A percentile compares a stretch with the other conserved stretches of the same genome.
Conservation (phyloP, 1,140 invertebrate species). For the Neodiprion lecontei region DNA sequence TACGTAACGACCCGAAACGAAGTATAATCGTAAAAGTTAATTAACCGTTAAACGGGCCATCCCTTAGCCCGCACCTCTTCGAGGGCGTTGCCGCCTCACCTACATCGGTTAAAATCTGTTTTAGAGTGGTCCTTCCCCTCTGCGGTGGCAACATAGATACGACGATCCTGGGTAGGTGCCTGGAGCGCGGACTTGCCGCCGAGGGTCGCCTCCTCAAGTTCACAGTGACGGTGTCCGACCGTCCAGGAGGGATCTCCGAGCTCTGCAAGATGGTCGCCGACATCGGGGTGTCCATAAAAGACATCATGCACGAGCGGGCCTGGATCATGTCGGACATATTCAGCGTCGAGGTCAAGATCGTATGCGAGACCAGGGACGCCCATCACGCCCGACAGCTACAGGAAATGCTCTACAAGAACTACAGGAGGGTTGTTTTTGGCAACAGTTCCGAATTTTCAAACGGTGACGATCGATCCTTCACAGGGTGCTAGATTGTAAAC, state of each 20-base stretch:
- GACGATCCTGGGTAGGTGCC: constrained; percentile 84
- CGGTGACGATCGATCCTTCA: neutral
- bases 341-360: constrained; percentile 81
- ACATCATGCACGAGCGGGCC: constrained; percentile 92
- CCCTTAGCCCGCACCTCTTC: neutral
- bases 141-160: constrained; percentile 95
- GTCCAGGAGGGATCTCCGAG: constrained; percentile 88
- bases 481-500: too few relatives aligned
- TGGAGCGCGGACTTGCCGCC: constrained; percentile 88
- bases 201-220: constrained; percentile 89
- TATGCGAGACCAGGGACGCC: constrained; percentile 84
- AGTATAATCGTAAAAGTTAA: constrained; percentile 11
- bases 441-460: neutral
- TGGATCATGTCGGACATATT: constrained; percentile 91
- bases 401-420: constrained; percentile 66
- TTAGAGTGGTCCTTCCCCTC: constrained; percentile 81
- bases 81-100: neutral
- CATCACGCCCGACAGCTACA: constrained; percentile 77
- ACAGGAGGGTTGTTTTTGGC: constrained; percentile 60
- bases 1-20: neutral
- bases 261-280: constrained; percentile 77
- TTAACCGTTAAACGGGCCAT: constrained; percentile 4
- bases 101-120: constrained; percentile 26
- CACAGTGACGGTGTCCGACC: constrained; percentile 84
- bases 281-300: constrained; percentile 89